These are phyloP conservation scores for Panulirus ornatus DNA, from an alignment of 1,140 invertebrate species.

Conservation along the genomic window DNA sequence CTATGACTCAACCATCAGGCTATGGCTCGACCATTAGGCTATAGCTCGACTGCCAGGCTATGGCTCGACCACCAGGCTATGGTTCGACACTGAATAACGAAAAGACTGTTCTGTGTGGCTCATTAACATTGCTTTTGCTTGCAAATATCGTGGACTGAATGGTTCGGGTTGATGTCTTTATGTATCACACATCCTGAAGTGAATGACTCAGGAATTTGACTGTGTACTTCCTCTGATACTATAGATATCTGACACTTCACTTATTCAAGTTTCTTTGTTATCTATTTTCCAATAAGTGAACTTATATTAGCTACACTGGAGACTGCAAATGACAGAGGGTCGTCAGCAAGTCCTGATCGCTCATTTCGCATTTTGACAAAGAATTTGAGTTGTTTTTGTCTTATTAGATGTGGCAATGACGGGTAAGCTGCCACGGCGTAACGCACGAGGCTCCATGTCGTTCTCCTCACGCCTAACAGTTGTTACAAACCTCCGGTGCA, in stretches of 20 bases:
- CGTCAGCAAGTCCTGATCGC: background rate
- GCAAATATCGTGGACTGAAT: background rate
- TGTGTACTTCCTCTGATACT: background rate
- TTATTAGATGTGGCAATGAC: background rate
- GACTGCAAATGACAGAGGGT: background rate
- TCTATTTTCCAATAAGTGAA: background rate
- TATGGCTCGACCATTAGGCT: too few species aligned
- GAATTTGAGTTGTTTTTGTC: background rate
- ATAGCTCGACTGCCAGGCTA: too few species aligned
- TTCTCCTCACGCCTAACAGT: constrained; percentile 31
- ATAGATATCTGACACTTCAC: background rate
- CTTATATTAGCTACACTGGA: background rate
- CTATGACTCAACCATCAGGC: too few species aligned
- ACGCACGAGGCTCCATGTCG: background rate
- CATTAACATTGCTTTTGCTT: background rate
- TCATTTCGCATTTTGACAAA: background rate
- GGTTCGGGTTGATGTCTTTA: background rate
- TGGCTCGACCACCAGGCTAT: background rate
- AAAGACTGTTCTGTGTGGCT: background rate
- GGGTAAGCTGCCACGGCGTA: background rate
- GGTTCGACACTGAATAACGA: background rate
- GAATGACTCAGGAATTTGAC: background rate
- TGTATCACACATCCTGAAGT: background rate
- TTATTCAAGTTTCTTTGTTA: background rate
- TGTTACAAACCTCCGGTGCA: constrained; percentile 1